Conservation (phyloP, 2,113 vertebrate species). For the Centropristis striata region DNA sequence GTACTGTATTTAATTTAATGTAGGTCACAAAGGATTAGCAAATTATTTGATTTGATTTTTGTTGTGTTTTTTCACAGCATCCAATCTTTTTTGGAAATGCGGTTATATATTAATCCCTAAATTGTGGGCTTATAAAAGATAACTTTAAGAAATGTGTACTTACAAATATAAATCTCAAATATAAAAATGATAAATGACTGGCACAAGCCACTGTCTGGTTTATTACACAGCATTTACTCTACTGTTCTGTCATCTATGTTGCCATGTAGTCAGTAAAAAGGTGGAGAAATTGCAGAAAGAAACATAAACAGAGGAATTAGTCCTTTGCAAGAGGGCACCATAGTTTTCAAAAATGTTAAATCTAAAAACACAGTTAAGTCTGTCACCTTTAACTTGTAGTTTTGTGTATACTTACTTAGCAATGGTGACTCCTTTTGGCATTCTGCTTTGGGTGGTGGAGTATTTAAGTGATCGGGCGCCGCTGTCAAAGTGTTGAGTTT, state of each 20-base stretch:
- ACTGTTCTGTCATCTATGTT: too few species aligned
- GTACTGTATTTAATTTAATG: too few species aligned
- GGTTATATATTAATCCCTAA: too few species aligned
- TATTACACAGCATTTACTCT: too few species aligned
- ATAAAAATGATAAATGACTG: too few species aligned
- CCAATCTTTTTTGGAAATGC: too few species aligned
- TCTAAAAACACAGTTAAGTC: not conserved
- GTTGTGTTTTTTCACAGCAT: too few species aligned
- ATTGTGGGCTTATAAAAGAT: not conserved
- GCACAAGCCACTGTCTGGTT: not conserved
- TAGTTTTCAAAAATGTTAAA: not conserved
- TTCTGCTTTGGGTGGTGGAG: constrained; percentile 41
- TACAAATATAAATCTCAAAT: not conserved
- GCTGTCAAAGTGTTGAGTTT: constrained; percentile 19
- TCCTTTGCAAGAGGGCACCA: not conserved
- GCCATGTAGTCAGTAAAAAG: not conserved
- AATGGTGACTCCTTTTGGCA: constrained; percentile 80
- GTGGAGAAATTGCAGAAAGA: not conserved
- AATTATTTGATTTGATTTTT: too few species aligned
- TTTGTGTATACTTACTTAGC: constrained; percentile 76
- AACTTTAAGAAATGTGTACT: not conserved
- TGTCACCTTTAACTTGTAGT: not conserved
- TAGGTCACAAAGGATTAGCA: too few species aligned
- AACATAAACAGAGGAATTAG: not conserved
- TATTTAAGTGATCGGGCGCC: constrained; percentile 48